A percentile compares a stretch with the other conserved stretches of the same genome.
Conservation (phyloP, 2,888 invertebrate species). For the Gisinianus flammeolus region DNA sequence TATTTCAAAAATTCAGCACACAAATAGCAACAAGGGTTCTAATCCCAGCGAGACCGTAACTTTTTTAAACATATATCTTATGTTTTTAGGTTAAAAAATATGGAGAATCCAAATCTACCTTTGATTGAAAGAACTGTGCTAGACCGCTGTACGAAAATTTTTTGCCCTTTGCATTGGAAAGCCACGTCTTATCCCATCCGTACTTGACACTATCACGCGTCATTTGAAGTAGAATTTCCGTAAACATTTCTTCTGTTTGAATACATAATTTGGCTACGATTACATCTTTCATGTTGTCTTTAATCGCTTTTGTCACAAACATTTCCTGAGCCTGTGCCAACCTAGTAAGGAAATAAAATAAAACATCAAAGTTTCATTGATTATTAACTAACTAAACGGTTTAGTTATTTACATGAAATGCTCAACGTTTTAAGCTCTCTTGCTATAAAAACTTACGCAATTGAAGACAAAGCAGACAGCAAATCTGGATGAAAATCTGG, state of each 20-base stretch:
- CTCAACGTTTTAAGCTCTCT: too few relatives aligned
- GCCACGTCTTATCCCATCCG: constrained; percentile 91
- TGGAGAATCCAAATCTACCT: too few relatives aligned
- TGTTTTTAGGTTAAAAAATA: too few relatives aligned
- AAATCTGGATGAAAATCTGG: constrained; percentile 89
- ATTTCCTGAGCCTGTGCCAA: constrained; percentile 99
- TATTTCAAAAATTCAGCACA: too few relatives aligned
- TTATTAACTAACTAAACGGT: too few relatives aligned
- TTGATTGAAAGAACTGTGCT: constrained; percentile 86
- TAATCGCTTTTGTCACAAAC: constrained; percentile 83
- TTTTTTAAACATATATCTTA: too few relatives aligned
- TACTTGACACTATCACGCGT: constrained; percentile 80
- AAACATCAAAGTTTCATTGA: not conserved
- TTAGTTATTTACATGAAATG: too few relatives aligned
- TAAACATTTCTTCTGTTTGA: constrained; percentile 91
- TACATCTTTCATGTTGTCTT: constrained; percentile 88
- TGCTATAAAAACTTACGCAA: constrained; percentile 62
- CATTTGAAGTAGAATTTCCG: constrained; percentile 84
- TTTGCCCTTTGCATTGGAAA: constrained; percentile 79
- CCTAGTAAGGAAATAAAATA: constrained; percentile 66
- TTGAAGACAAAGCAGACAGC: constrained; percentile 79
- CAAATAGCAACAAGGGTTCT: too few relatives aligned
- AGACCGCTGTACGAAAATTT: constrained; percentile 86
- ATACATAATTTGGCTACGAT: constrained; percentile 90
- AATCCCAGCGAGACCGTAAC: too few relatives aligned